A percentile compares a stretch with the other conserved stretches of the same genome.
Evolutionary conservation across 1,140 invertebrate genomes (phyloP).

Genomic region (Drepana arcuata): DNA sequence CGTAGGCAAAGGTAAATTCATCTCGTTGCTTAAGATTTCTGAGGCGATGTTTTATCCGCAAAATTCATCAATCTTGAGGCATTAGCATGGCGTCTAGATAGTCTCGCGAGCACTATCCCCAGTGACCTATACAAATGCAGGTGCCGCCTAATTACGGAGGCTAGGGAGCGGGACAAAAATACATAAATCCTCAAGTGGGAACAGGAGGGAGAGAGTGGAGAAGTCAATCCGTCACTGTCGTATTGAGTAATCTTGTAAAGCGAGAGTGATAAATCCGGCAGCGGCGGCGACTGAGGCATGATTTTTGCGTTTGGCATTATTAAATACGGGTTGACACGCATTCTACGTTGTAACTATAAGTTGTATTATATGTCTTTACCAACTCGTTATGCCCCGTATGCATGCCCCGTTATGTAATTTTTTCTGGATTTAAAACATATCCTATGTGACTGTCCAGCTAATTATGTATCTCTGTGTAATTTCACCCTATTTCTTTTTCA

Average conservation of each 20-base stretch:
- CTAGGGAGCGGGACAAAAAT: constrained; percentile 21
- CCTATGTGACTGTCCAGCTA: too few species aligned
- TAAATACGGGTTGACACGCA: constrained; percentile 27
- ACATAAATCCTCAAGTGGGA: constrained; percentile 8
- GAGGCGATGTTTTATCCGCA: constrained; percentile 17
- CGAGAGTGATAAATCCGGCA: constrained; percentile 40
- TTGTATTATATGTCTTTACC: too few species aligned
- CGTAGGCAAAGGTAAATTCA: too few species aligned
- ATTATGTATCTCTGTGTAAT: too few species aligned
- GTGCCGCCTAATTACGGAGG: constrained; percentile 45
- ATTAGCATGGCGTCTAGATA: constrained; percentile 50
- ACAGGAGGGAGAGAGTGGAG: constrained; percentile 14
- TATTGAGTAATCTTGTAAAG: constrained; percentile 48
- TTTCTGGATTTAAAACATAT: too few species aligned
- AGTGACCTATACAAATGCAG: constrained; percentile 55
- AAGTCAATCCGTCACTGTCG: constrained; percentile 58
- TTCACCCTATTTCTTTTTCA: too few species aligned
- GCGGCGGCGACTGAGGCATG: constrained; percentile 25
- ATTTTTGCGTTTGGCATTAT: constrained; percentile 37
- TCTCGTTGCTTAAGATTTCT: too few species aligned
- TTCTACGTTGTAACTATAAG: too few species aligned
- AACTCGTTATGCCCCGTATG: too few species aligned
- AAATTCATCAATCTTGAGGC: constrained; percentile 47
- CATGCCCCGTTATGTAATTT: too few species aligned
- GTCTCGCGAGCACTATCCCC: constrained; percentile 36